phyloP scores from a whole-genome alignment of 2,888 invertebrate genomes.

The Hypomecis punctinalis region DNA sequence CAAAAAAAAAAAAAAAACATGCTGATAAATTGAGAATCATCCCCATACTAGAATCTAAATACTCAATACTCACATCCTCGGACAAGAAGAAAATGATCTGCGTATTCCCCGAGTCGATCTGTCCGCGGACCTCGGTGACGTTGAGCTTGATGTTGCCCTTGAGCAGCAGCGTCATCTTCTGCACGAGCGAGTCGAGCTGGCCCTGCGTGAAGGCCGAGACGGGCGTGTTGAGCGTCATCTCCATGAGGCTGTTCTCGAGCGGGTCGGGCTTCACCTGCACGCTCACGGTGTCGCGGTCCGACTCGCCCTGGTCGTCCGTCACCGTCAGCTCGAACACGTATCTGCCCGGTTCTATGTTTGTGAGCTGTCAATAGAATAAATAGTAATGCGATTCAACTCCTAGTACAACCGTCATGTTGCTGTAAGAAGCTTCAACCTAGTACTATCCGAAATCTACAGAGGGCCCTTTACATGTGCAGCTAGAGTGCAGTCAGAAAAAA shows the following conservation, averaged over 20 bases:
- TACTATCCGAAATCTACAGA: no score
- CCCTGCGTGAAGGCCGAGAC: constrained; percentile 81
- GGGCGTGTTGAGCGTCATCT: constrained; percentile 92
- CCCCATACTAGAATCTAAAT: no score
- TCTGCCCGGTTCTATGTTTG: constrained; percentile 93
- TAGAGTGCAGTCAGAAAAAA: no score
- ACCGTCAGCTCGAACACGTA: constrained; percentile 96
- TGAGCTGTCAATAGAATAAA: constrained; percentile 79
- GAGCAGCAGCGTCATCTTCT: constrained; percentile 92
- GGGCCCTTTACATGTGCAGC: no score
- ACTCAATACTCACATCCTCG: constrained; percentile 74
- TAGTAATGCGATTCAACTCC: no score
- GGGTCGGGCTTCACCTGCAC: constrained; percentile 92
- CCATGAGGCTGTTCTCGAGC: constrained; percentile 90
- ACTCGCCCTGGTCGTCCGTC: constrained; percentile 94
- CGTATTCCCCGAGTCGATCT: constrained; percentile 86
- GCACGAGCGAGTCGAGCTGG: constrained; percentile 90
- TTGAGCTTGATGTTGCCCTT: constrained; percentile 89
- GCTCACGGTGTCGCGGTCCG: constrained; percentile 92
- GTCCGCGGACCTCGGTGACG: constrained; percentile 83
- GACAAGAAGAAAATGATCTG: constrained; percentile 89
- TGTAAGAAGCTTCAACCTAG: no score
- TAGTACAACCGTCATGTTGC: no score
- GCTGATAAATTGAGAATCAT: no score
- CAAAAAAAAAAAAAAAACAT: no score